A percentile compares a stretch with the other conserved stretches of the same genome.
Conservation (phyloP, 2,888 invertebrate genomes). For the Stomorhina lunata region DNA sequence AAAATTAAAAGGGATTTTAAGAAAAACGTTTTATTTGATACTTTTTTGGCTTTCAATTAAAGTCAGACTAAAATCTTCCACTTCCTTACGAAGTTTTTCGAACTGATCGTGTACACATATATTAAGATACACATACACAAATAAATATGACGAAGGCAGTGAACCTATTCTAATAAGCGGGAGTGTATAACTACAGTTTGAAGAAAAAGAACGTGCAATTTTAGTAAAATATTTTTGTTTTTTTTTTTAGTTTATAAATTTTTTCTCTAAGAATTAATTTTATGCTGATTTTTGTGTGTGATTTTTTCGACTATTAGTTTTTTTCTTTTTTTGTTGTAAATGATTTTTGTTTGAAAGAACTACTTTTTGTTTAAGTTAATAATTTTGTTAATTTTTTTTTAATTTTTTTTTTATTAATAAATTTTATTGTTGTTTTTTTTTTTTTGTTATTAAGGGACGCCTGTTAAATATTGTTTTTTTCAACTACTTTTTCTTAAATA, state of each 20-base stretch:
- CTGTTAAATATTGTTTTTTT: slow-evolving; percentile 57
- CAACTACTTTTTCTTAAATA: slow-evolving; percentile 33
- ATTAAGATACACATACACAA: too few relatives aligned
- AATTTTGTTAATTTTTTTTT: too few relatives aligned
- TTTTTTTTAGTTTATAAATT: slow-evolving; percentile 5
- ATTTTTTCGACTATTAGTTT: background rate
- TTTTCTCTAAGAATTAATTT: slow-evolving; percentile 1
- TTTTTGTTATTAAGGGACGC: slow-evolving; percentile 54
- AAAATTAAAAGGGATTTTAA: too few relatives aligned
- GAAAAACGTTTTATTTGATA: too few relatives aligned
- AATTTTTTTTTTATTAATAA: slow-evolving; percentile 15
- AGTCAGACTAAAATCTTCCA: too few relatives aligned
- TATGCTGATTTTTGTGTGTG: slow-evolving; percentile 24
- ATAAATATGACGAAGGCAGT: too few relatives aligned
- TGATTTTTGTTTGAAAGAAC: background rate
- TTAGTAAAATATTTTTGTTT: background rate
- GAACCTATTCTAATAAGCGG: too few relatives aligned
- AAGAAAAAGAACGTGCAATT: slow-evolving; percentile 35
- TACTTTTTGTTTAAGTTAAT: too few relatives aligned
- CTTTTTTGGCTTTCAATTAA: too few relatives aligned
- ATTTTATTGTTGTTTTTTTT: slow-evolving; percentile 24
- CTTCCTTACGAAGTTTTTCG: too few relatives aligned
- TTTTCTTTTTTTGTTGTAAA: background rate
- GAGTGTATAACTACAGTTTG: slow-evolving; percentile 9
- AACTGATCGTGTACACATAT: too few relatives aligned